These are phyloP conservation scores for Epirrhoe tristata DNA, from an alignment of 2,888 invertebrate species.

Conservation along the genomic window DNA sequence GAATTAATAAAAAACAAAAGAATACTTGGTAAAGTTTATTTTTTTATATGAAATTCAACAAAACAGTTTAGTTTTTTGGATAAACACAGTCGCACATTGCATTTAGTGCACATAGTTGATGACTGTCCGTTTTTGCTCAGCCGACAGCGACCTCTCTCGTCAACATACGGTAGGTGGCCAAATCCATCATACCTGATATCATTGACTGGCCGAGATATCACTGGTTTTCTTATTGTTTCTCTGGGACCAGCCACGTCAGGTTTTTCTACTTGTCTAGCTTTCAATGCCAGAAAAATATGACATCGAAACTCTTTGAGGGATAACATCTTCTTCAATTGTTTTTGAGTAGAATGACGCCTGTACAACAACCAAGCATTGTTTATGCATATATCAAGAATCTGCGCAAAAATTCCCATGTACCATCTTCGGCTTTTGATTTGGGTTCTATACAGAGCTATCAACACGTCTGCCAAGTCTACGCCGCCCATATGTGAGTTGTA, in stretches of 20 bases:
- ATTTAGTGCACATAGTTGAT: neutral
- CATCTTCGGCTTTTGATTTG: conserved; percentile 5
- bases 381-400: neutral
- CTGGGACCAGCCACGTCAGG: neutral
- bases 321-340: neutral
- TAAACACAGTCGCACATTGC: neutral
- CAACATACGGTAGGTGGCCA: neutral
- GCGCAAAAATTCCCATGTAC: neutral
- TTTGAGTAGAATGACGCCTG: neutral
- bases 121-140: neutral
- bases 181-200: neutral
- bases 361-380: neutral
- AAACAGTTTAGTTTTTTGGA: neutral
- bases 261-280: neutral
- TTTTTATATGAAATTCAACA: neutral
- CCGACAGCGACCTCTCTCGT: neutral
- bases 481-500: conserved; percentile 27
- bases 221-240: neutral
- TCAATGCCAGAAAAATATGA: too few species aligned
- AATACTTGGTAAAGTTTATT: neutral
- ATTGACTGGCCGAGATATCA: neutral
- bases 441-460: conserved; percentile 28
- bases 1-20: too few species aligned
- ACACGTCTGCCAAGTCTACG: conserved; percentile 30
- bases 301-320: too few species aligned